These are phyloP conservation scores for Mastomys natalensis DNA, from an alignment of 2,113 vertebrate species.

Conservation along the genomic window DNA sequence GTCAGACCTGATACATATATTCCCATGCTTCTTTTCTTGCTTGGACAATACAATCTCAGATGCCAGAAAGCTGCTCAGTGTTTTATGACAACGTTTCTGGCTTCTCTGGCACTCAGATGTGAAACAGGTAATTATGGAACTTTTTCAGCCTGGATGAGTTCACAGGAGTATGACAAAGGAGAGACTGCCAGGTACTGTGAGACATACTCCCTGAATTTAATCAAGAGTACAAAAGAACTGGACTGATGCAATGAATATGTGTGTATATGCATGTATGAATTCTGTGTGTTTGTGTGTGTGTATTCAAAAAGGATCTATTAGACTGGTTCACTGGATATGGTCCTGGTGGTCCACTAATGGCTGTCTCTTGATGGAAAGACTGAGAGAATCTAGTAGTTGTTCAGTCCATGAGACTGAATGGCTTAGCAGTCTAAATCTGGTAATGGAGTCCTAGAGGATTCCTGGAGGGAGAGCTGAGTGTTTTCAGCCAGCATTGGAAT, in stretches of 20 bases:
- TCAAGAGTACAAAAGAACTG: background rate
- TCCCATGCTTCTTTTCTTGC: conserved; percentile 20
- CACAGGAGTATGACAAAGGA: background rate
- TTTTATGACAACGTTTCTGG: background rate
- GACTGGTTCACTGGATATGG: background rate
- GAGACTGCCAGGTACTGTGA: background rate
- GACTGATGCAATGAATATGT: background rate
- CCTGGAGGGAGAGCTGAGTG: background rate
- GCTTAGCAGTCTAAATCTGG: background rate
- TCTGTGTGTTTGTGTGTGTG: background rate
- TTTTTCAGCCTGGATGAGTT: background rate
- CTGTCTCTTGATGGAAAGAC: background rate
- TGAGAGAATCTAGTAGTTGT: background rate
- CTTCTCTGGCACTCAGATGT: background rate
- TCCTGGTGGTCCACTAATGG: background rate
- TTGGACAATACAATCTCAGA: conserved; percentile 11
- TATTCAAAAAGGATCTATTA: background rate
- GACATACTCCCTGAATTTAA: background rate
- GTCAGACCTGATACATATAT: background rate
- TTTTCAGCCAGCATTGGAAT: background rate
- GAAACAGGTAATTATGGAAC: background rate
- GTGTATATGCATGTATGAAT: fast-evolving
- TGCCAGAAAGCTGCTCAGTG: background rate
- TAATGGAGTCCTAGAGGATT: background rate
- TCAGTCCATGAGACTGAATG: background rate